Evolutionary conservation across 1,140 invertebrate genomes (phyloP).

Genomic region (Pantala flavescens): DNA sequence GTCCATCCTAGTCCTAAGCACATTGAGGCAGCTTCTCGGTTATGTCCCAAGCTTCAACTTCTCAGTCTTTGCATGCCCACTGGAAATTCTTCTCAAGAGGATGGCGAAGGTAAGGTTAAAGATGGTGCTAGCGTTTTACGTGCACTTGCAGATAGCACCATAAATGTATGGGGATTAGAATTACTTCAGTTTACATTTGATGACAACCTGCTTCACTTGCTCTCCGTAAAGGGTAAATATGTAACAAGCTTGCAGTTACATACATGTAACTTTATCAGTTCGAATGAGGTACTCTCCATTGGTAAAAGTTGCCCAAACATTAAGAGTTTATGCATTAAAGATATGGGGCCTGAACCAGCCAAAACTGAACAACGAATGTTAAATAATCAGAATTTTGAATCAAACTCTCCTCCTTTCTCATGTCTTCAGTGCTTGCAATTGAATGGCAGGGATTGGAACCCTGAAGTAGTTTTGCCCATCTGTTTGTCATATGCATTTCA

Average conservation of each 20-base stretch:
- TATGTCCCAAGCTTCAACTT: neutral
- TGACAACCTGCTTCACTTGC: neutral
- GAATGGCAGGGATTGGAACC: neutral
- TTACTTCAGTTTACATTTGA: neutral
- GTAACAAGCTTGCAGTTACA: neutral
- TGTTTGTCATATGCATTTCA: slow-evolving; percentile 10
- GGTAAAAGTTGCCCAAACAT: neutral
- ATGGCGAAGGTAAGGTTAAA: neutral
- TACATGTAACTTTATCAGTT: neutral
- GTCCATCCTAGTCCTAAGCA: neutral
- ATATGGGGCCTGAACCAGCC: neutral
- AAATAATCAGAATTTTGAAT: neutral
- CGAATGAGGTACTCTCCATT: neutral
- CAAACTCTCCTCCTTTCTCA: neutral
- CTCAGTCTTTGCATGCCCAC: neutral
- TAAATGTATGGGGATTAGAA: neutral
- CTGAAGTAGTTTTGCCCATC: neutral
- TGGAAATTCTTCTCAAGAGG: neutral
- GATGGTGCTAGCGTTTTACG: neutral
- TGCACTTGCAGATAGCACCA: neutral
- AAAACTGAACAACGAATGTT: neutral
- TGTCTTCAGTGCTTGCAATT: neutral
- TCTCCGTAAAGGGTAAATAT: neutral
- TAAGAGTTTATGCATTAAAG: neutral
- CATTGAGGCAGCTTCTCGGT: neutral